phyloP scores from a whole-genome alignment of 1,140 invertebrate genomes.

The Paralvinella palmiformis region DNA sequence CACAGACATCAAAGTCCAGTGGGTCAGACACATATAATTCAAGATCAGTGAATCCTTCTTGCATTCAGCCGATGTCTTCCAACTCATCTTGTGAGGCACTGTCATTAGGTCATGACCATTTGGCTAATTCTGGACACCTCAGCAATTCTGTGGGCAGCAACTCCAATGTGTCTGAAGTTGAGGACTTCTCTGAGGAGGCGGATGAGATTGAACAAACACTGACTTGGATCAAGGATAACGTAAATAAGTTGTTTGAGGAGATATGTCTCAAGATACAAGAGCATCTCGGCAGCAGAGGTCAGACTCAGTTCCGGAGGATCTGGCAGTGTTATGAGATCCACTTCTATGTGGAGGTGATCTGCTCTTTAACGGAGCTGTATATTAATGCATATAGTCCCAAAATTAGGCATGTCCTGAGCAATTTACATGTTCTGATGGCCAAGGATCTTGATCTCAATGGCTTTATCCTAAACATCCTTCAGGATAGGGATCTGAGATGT shows the following conservation, averaged over 20 bases:
- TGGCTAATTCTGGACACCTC: no score
- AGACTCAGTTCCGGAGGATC: conserved; percentile 11
- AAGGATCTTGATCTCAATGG: background rate
- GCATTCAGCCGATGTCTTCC: no score
- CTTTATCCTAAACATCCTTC: background rate
- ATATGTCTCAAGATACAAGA: background rate
- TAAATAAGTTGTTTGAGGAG: background rate
- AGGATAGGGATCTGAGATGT: no score
- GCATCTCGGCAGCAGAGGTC: background rate
- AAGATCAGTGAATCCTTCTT: no score
- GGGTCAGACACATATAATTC: no score
- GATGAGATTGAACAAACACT: background rate
- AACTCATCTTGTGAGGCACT: no score
- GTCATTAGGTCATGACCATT: no score
- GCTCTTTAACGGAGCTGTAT: conserved; percentile 2
- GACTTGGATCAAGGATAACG: background rate
- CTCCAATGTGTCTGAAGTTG: background rate
- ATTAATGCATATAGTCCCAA: background rate
- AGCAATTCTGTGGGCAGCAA: no score
- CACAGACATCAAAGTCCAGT: no score
- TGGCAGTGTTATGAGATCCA: conserved; percentile 17
- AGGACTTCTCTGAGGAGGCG: background rate
- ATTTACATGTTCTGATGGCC: background rate
- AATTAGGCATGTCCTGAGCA: background rate
- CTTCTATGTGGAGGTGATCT: conserved; percentile 15